These are phyloP conservation scores for Manis crassicaudata DNA, from an alignment of 2,797 vertebrate species.

Conservation along the genomic window DNA sequence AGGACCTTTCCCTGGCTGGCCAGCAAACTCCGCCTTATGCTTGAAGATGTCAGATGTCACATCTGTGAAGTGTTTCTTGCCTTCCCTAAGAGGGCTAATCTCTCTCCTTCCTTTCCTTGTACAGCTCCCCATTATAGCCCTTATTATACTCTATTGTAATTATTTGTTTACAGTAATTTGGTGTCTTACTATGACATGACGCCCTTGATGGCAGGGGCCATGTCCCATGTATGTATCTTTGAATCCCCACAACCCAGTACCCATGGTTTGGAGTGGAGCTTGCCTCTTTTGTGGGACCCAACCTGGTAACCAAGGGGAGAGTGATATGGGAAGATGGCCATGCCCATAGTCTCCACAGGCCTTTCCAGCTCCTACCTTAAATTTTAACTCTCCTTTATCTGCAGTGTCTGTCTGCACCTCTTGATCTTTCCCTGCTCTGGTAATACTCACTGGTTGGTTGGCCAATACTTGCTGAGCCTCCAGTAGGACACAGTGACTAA, in stretches of 20 bases:
- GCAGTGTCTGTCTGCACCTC: neutral
- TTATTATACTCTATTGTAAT: neutral
- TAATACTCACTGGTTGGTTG: neutral
- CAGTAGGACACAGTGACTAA: neutral
- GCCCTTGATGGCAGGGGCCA: neutral
- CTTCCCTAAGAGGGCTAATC: neutral
- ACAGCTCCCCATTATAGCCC: neutral
- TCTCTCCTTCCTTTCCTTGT: neutral
- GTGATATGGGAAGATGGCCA: neutral
- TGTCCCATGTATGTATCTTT: accelerated
- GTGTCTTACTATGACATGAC: neutral
- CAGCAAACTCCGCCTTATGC: neutral
- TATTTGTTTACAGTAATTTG: neutral
- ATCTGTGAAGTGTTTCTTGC: neutral
- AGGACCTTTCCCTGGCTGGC: neutral
- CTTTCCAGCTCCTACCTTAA: no score
- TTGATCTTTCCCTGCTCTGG: neutral
- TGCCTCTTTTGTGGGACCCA: neutral
- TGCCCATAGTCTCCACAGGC: no score
- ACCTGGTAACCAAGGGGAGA: neutral
- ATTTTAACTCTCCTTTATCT: neutral
- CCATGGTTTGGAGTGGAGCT: neutral
- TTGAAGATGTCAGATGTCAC: neutral
- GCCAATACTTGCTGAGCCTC: neutral
- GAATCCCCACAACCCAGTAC: neutral